Evolutionary conservation across 2,888 invertebrate species (phyloP).

Genomic region (Hypena proboscidalis): DNA sequence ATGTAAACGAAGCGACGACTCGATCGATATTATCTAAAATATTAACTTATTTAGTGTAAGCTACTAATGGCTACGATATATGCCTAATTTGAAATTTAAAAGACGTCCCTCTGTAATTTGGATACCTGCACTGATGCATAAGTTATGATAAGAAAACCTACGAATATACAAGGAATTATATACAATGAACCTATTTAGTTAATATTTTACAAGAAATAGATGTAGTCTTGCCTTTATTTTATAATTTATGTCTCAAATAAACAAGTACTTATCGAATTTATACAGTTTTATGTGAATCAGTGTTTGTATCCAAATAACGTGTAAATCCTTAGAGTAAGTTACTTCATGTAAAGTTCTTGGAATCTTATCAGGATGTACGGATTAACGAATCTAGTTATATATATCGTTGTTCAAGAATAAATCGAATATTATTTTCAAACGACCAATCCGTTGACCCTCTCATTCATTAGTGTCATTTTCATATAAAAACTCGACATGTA

Average conservation of each 20-base stretch:
- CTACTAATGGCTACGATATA: constrained; percentile 61
- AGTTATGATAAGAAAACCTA: constrained; percentile 7
- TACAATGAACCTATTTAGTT: constrained; percentile 26
- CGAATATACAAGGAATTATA: constrained; percentile 7
- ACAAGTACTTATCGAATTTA: constrained; percentile 34
- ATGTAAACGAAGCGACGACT: constrained; percentile 72
- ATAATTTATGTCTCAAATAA: constrained; percentile 2
- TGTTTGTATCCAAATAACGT: constrained; percentile 41
- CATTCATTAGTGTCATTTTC: constrained; percentile 45
- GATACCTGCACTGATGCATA: constrained; percentile 52
- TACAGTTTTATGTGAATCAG: constrained; percentile 28
- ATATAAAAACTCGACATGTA: constrained; percentile 20
- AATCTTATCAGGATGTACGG: constrained; percentile 34
- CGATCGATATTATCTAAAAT: constrained; percentile 76
- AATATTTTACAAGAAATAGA: constrained; percentile 28
- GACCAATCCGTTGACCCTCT: constrained; percentile 44
- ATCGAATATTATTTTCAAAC: constrained; percentile 29
- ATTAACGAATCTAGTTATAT: constrained; percentile 27
- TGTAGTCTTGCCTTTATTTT: constrained; percentile 7
- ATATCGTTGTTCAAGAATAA: constrained; percentile 25
- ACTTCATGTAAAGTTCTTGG: constrained; percentile 39
- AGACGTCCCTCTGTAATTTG: constrained; percentile 50
- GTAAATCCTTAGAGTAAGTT: constrained; percentile 42
- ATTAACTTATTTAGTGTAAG: constrained; percentile 75
- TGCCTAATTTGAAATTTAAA: constrained; percentile 57